Percentiles rank a stretch among this genome's conserved stretches.
Conservation (phyloP, 23 tunicate species). For the Halocynthia roretzi region DNA sequence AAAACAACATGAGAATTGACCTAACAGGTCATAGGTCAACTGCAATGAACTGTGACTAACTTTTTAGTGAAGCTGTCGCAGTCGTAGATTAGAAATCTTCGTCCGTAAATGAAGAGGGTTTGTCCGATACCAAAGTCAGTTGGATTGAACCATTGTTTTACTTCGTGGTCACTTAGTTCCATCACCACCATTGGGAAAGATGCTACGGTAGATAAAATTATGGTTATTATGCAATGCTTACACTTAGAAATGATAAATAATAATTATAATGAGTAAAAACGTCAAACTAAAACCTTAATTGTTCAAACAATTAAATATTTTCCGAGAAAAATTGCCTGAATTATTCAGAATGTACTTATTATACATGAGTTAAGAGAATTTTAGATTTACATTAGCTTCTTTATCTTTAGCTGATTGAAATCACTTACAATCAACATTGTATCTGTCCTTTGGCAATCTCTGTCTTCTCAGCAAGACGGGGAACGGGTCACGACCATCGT, state of each 20-base stretch:
- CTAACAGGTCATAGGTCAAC: background rate
- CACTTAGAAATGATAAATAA: too few relatives aligned
- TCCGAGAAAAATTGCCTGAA: too few relatives aligned
- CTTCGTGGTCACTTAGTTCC: slow-evolving; percentile 89
- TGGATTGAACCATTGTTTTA: slow-evolving; percentile 86
- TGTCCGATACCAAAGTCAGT: slow-evolving; percentile 77
- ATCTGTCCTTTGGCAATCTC: slow-evolving; percentile 75
- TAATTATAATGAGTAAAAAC: too few relatives aligned
- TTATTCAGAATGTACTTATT: too few relatives aligned
- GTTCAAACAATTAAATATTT: too few relatives aligned
- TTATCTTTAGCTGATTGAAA: background rate
- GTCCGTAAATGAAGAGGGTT: slow-evolving; percentile 74
- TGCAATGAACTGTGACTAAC: background rate
- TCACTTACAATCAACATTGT: slow-evolving; percentile 55
- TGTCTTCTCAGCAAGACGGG: slow-evolving; percentile 89
- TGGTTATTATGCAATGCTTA: too few relatives aligned
- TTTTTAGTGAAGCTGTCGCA: slow-evolving; percentile 77
- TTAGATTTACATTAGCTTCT: background rate
- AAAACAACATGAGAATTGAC: background rate
- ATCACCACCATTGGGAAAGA: slow-evolving; percentile 90
- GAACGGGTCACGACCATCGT: slow-evolving; percentile 99
- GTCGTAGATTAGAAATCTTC: slow-evolving; percentile 82
- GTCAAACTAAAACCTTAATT: too few relatives aligned
- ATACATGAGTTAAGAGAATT: too few relatives aligned
- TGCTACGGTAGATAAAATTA: slow-evolving; percentile 22